Percentiles rank a stretch among this genome's conserved stretches.
phyloP scores from a whole-genome alignment of 2,113 vertebrate species.

The Dicrurus megarhynchus region DNA sequence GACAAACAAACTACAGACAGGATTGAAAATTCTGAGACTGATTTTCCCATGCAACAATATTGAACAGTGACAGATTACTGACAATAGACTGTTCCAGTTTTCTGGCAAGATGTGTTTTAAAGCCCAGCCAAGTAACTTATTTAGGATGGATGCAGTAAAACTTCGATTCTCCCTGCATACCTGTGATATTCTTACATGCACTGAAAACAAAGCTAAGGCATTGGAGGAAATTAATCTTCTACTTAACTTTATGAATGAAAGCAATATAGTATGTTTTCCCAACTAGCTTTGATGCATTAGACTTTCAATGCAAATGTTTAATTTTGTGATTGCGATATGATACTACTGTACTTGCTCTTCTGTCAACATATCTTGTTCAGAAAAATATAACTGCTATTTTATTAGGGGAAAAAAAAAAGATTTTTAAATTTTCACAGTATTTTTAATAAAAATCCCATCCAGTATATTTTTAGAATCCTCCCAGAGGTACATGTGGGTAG shows the following conservation, averaged over 20 bases:
- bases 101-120: neutral
- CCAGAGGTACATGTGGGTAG: neutral
- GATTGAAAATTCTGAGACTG: neutral
- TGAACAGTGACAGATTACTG: neutral
- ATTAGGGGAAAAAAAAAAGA: neutral
- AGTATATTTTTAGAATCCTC: neutral
- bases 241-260: neutral
- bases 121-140: neutral
- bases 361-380: neutral
- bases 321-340: neutral
- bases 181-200: neutral
- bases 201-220: neutral
- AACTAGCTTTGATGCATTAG: neutral
- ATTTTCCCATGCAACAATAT: neutral
- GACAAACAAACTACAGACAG: neutral
- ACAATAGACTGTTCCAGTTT: neutral
- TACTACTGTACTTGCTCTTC: neutral
- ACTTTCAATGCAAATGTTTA: neutral
- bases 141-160: neutral
- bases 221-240: neutral
- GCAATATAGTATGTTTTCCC: neutral
- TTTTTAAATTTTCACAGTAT: neutral
- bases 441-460: neutral
- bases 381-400: neutral
- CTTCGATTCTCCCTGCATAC: neutral